A percentile compares a stretch with the other conserved stretches of the same genome.
These are phyloP conservation scores for Solenopsis fugax DNA, from an alignment of 1,140 invertebrate species.

Conservation along the genomic window DNA sequence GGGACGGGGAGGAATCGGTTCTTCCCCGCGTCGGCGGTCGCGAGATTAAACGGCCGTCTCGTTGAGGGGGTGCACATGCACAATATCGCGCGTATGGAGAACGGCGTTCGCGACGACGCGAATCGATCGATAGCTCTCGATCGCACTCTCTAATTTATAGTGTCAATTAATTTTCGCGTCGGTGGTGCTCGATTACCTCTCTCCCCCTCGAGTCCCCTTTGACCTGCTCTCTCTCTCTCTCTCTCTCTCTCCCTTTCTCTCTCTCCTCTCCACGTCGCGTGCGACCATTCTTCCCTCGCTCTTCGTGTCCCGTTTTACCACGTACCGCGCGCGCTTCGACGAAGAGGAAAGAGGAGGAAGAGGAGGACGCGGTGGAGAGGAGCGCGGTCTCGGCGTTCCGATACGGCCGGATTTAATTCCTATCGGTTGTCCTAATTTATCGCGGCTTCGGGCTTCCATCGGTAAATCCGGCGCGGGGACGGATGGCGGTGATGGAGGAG, in stretches of 20 bases:
- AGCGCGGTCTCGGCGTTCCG: constrained; percentile 67
- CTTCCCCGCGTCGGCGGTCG: constrained; percentile 32
- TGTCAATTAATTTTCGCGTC: constrained; percentile 84
- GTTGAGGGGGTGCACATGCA: constrained; percentile 43
- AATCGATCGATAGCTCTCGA: constrained; percentile 58
- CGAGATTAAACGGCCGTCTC: constrained; percentile 63
- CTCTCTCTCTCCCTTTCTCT: constrained; percentile 19
- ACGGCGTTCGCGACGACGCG: constrained; percentile 44
- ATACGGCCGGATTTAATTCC: constrained; percentile 83
- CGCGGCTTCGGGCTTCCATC: constrained; percentile 76
- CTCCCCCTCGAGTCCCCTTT: constrained; percentile 27
- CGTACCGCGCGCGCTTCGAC: constrained; percentile 3
- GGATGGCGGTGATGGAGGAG: background rate
- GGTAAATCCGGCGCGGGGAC: constrained; percentile 50
- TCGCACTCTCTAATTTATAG: constrained; percentile 86
- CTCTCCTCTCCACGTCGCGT: constrained; percentile 6
- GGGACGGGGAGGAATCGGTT: background rate
- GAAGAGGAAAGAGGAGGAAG: background rate
- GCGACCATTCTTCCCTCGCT: constrained; percentile 46
- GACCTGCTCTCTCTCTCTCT: constrained; percentile 22
- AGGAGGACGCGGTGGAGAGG: background rate
- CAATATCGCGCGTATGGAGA: constrained; percentile 56
- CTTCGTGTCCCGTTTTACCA: constrained; percentile 34
- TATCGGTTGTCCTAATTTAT: constrained; percentile 84
- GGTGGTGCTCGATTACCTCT: constrained; percentile 57